Conservation (phyloP, 2,797 vertebrate species). For the Hydrophis major region DNA sequence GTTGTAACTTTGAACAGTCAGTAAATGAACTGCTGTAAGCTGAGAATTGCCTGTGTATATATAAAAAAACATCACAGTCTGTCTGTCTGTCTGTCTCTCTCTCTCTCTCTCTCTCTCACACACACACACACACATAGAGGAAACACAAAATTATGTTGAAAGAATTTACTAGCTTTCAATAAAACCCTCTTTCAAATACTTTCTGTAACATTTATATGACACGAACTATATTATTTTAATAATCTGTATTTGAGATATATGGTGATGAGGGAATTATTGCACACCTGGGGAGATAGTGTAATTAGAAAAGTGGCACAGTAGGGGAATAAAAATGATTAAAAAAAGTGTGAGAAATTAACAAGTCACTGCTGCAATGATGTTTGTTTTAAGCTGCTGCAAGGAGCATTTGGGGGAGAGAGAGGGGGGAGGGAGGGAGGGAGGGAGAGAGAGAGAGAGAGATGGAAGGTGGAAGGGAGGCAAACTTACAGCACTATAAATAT, state of each 20-base stretch:
- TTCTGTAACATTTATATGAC: conserved; percentile 59
- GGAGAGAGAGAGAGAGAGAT: neutral
- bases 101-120: too few relatives aligned
- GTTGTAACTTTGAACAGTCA: too few relatives aligned
- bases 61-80: too few relatives aligned
- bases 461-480: conserved; percentile 35
- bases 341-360: conserved; percentile 71
- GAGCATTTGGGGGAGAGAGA: conserved; percentile 57
- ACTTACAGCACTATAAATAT: conserved; percentile 70
- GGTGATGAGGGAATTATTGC: conserved; percentile 70
- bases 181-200: conserved; percentile 61
- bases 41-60: too few relatives aligned
- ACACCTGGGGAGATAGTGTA: conserved; percentile 71
- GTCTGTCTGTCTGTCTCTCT: too few relatives aligned
- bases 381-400: conserved; percentile 67
- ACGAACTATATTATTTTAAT: conserved; percentile 68
- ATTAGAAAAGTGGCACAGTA: conserved; percentile 72
- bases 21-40: too few relatives aligned
- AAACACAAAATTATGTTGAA: conserved; percentile 46
- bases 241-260: conserved; percentile 66
- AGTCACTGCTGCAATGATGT: conserved; percentile 56
- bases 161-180: conserved; percentile 55
- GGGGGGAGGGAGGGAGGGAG: conserved; percentile 30
- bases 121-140: too few relatives aligned
- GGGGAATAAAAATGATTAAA: conserved; percentile 71